Evolutionary conservation across 2,797 vertebrate genomes (phyloP), one percentile per base, ranked within the genome.

Genomic region (Pelodytes ibericus): DNA sequence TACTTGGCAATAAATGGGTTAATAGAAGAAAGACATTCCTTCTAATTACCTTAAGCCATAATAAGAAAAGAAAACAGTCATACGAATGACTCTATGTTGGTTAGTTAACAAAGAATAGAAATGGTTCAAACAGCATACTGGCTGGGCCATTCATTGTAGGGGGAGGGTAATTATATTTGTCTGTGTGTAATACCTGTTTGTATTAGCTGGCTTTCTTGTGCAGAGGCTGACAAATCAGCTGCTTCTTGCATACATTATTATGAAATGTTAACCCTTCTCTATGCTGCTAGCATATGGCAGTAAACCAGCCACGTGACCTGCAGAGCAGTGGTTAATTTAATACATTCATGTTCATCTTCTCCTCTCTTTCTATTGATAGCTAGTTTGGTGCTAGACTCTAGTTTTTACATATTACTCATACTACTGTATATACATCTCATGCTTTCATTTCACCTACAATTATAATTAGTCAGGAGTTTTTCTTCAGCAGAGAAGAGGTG

Each of bases 221-320:
- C 63, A 33, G 62, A 66, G 53, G 63, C 30, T 44, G 10, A 60
- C 51, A 41, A 57, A 67, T 59, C 72, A 49, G 49, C 72, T 58
- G 49, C 9, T 31, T 74, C 61, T 25, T 64, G 60, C 60, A 41
- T 64, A 65, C 49, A 74, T 64, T 10, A 64, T 25, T 47, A 24
- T 59, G 18, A 30, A n/a, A 59, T 31, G 18, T 74, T 67, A 74
- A 59, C 72, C 18, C 36, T 31, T 58, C 67, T 44, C 11, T 47
- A 5, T 10, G 5, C 6, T 9, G 72, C 7, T 25, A 36, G 8
- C 30, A 13, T 10, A n/a, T 39, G 26, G 25, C 51, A 31, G 27
- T 5, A 29, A 56, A 1, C 30, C 16, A 22, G 30, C 24, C 27
- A 57, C n/a, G n/a, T n/a, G n/a, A n/a, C 64, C 33, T 22, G 26